Evolutionary conservation across 2,888 invertebrate species (phyloP).

Genomic region (Orgyia antiqua): DNA sequence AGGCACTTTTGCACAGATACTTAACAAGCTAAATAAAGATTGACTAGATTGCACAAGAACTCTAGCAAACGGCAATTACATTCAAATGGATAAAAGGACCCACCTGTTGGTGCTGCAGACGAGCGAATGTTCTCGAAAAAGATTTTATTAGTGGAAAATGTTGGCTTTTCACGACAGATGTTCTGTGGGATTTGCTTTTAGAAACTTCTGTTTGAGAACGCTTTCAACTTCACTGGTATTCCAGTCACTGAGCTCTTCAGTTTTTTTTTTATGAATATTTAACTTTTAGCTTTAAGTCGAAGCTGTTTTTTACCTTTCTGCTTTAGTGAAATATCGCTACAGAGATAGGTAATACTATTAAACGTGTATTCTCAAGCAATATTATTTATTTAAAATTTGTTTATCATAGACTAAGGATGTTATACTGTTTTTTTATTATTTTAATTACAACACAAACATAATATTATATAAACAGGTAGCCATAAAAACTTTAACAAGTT

Average conservation of each 20-base stretch:
- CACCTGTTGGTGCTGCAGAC: slow-evolving; percentile 63
- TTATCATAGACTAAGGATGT: no score
- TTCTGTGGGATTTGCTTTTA: slow-evolving; percentile 52
- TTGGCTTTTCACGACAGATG: slow-evolving; percentile 54
- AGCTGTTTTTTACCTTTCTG: slow-evolving; percentile 11
- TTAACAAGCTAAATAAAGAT: no score
- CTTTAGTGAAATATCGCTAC: not conserved
- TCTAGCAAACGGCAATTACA: slow-evolving; percentile 63
- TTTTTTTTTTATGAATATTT: slow-evolving; percentile 32
- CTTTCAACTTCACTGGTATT: slow-evolving; percentile 41
- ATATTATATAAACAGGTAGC: no score
- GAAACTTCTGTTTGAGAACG: slow-evolving; percentile 52
- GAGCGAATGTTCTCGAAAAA: slow-evolving; percentile 51
- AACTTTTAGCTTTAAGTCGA: slow-evolving; percentile 38
- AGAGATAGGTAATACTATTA: not conserved
- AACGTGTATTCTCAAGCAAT: slow-evolving; percentile 64
- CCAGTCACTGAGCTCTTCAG: slow-evolving; percentile 34
- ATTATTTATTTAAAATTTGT: no score
- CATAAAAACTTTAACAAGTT: no score
- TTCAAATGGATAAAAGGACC: slow-evolving; percentile 62
- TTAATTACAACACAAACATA: no score
- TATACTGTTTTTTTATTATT: no score
- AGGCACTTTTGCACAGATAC: no score
- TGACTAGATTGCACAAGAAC: no score
- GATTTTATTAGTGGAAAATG: slow-evolving; percentile 62